Base-by-base conservation (phyloP, 2,888 invertebrate genomes). In the Dryadula phaetusa region DNA sequence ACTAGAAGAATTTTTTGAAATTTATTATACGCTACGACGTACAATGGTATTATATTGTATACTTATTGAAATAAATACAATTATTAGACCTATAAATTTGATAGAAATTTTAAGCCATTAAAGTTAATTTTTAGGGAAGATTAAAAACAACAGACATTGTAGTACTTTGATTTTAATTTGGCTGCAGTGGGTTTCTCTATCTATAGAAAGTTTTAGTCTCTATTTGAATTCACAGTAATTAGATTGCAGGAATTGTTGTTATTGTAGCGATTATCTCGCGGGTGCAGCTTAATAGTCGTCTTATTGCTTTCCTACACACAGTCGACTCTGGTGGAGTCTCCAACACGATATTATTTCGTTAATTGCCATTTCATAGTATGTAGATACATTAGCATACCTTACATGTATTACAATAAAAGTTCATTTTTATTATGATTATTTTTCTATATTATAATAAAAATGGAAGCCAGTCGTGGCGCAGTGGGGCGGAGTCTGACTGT, bases 161-260 rank as follows among this genome's bases (percentile, higher is more conserved):
- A 42, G 44, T 16, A 28, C 16, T 40, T 42, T 18, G 3, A 44
- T 46, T 44, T 28, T 60, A 60, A 60, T 60, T 60, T 18, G 28
- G 18, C 60, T 46, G 8, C 44, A 58, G 28, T 37, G 6, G 25
- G 37, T 47, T 56, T 64, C 46, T 61, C 54, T 25, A 63, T 32
- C n/a, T 40, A 47, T 61, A 69, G 69, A 64, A 56, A 49, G 56
- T 66, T 70, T 28, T 7, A 60, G 67, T 67, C 32, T 22, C 70
- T 75, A 77, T 77, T 75, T 66, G 74, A 75, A 76, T 76, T 75
- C 67, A 64, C 70, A 75, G 83, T 83, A 88, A 88, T 90, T 87
- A 85, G 82, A 87, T 81, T 78, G 77, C 79, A 82, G 78, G 79
- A 87, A 83, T 84, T 83, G 87, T 85, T 87, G 84, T 87, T 86